phyloP scores from a whole-genome alignment of 2,888 invertebrate genomes.

The Osmoderma eremita region DNA sequence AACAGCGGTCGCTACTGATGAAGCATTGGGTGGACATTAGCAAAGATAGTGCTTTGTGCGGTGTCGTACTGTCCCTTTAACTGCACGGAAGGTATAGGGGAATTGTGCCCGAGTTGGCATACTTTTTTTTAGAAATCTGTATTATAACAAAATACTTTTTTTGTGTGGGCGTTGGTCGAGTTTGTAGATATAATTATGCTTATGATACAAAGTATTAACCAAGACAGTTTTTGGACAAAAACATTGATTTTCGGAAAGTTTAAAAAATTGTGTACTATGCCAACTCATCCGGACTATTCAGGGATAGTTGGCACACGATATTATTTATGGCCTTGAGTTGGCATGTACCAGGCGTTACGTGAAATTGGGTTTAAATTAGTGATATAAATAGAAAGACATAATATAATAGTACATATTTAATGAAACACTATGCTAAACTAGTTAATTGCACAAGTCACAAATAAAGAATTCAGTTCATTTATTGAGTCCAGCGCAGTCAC shows the following conservation, averaged over 20 bases:
- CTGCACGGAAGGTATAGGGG: no score
- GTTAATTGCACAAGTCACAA: not conserved
- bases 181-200: no score
- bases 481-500: not conserved
- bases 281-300: conserved; percentile 3
- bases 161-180: no score
- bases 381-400: not conserved
- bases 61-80: no score
- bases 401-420: not conserved
- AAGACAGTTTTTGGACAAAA: not conserved
- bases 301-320: not conserved
- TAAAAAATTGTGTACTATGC: not conserved
- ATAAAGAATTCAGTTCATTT: not conserved
- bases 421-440: no score
- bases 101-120: not conserved
- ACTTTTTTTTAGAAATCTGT: no score
- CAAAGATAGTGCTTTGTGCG: no score
- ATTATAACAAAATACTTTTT: no score
- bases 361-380: not conserved
- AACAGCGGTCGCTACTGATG: no score
- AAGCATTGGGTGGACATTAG: no score
- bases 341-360: not conserved
- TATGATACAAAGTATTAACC: no score
- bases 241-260: not conserved
- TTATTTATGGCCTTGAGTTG: not conserved